Evolutionary conservation across 1,140 invertebrate genomes (phyloP), one percentile per base, ranked within the genome.

Genomic region (Nebria ingens): DNA sequence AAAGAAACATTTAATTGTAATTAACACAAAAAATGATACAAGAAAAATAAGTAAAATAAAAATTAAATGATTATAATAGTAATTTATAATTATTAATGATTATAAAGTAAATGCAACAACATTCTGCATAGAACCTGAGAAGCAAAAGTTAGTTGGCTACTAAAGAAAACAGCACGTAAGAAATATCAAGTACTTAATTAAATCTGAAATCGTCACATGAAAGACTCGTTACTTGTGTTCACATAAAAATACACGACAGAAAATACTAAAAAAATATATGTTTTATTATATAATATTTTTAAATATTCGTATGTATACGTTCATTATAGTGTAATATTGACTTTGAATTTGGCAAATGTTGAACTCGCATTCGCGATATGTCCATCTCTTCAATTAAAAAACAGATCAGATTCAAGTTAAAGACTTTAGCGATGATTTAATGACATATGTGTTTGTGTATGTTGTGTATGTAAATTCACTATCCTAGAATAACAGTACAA

Each of bases 331-430:
- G 40, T 51, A 65, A 69, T 69, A 69, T 69, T 69, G 68, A 69
- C 68, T 69, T 68, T 62, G 58, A 67, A 67, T 69, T 69, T 69
- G 66, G 68, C 68, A 65, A 68, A 66, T 62, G 54, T 45, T 52
- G 63, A 62, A 59, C 59, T 58, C 59, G 57, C 60, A 58, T 60
- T 58, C 61, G 61, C 57, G 57, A 61, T 64, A 52, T 55, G 22
- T 49, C 50, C 20, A 40, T 52, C 40, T 45, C 40, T 45, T 45
- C 40, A 45, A 45, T 45, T 45, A 11, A 45, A 34, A 21, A 29
- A 52, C 49, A 20, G 53, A n/a, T n/a, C n/a, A n/a, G n/a, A n/a
- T n/a, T n/a, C n/a, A n/a, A n/a, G n/a, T n/a, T n/a, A n/a, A n/a
- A n/a, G n/a, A n/a, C n/a, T n/a, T n/a, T n/a, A n/a, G n/a, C n/a